Base-by-base conservation (phyloP, 1,140 invertebrate species). In the Drosophila oshimai region DNA sequence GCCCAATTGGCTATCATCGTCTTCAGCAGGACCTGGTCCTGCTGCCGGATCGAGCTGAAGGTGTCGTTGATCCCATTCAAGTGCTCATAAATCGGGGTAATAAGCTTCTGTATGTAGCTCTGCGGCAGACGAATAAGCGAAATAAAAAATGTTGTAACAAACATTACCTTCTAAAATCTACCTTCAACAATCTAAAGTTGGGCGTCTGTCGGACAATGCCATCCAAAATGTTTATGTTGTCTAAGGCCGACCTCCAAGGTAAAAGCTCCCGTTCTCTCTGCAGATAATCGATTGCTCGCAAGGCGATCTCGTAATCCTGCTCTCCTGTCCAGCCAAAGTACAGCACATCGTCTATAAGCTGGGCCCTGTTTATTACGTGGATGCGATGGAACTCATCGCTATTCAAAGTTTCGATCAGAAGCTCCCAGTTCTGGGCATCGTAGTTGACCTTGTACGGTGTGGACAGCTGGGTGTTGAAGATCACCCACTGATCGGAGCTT, bases 301-400 rank as follows among this genome's bases (percentile, higher is more conserved):
- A 3, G 12, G 10, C 60, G 1, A 90, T 91, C 9, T 92, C 91
- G 70, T 96, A 96, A 74, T 95, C 92, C 49, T 96, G 61, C 2
- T 93, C 84, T 4, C 93, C 94, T 33, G 93, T 93, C 91, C 94
- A 94, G 1, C 95, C 95, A 7, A 98, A 92, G 58, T 94, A 94
- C 65, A 96, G 92, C 2, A 94, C 93, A 91, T 98, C 97, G 31
- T 95, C 94, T 6, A 98, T 91, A 1, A 97, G 90, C 88, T 97
- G 96, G 0, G 96, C 96, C 50, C 96, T 90, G 71, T 96, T 97
- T 9, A 96, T 91, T 1, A 92, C 84, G 12, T 94, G 93, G 18
- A 97, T 95, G 6, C 91, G 89, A 45, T 76, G 45, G 57, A 89
- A 93, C 74, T 90, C 61, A 3, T 91, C 89, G 33, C 92, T 90